Evolutionary conservation across 2,797 vertebrate species (phyloP), one percentile per base, ranked within the genome.

Genomic region (Hippoglossus hippoglossus): DNA sequence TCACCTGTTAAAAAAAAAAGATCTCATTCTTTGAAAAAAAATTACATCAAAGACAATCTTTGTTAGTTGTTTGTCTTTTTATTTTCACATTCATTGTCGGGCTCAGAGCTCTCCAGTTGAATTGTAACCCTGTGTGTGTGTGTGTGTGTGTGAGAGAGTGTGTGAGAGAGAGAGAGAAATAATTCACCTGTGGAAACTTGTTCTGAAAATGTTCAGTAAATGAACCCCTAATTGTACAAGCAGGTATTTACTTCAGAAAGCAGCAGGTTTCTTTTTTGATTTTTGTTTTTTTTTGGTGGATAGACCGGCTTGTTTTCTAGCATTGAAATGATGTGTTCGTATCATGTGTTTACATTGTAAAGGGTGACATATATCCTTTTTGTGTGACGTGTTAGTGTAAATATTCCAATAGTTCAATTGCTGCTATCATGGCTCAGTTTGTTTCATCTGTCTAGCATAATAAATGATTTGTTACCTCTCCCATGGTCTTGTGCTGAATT

Each of bases 331-430:
- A 79, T 77, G 87, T 90, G 75, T 92, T 84, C 92, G 85, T 94
- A 93, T 90, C 87, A 92, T 89, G 90, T 94, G 94, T 95, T 95
- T 95, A 95, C 93, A 94, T 93, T 93, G 91, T 94, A 92, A 94
- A 91, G 88, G 92, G 87, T 94, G 83, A 82, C 87, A 88, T 89
- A 82, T 91, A 83, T 92, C 87, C 82, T 92, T 81, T 82, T 81
- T 82, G 90, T 93, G 91, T 94, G 89, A 94, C 93, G 91, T 93
- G 90, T 91, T 91, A 89, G 91, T 95, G 92, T 94, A 94, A 93
- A 94, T 94, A 93, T 94, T 94, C 89, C 83, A 91, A 90, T 91
- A 90, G 91, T 90, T 91, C 85, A 94, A 92, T 91, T 94, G 94
- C 94, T 95, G 94, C 94, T 95, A 94, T 92, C 91, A 89, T 94